Conservation (phyloP, 2,797 vertebrate genomes). For the Myoxocephalus aenaeus region DNA sequence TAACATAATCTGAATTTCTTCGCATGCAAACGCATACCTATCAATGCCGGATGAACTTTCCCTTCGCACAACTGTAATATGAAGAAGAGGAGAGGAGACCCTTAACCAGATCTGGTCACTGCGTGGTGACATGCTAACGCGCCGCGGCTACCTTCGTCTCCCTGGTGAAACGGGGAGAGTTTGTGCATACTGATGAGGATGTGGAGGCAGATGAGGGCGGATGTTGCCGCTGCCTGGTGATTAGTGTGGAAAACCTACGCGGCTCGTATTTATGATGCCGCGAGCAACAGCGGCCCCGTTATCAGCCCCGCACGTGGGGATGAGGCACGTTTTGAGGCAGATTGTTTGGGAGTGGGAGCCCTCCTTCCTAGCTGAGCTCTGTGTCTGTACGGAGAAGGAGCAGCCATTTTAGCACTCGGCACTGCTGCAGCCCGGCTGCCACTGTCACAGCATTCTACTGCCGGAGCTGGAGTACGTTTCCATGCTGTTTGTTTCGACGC, state of each 20-base stretch:
- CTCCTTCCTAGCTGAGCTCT: constrained; percentile 59
- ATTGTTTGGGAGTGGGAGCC: constrained; percentile 52
- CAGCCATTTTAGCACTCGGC: constrained; percentile 74
- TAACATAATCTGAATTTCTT: background rate
- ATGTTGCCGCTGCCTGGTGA: background rate
- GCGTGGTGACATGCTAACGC: background rate
- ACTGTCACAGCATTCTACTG: constrained; percentile 61
- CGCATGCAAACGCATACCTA: background rate
- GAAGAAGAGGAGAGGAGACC: constrained; percentile 4
- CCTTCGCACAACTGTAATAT: background rate
- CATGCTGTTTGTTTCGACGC: constrained; percentile 44
- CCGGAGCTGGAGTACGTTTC: constrained; percentile 37
- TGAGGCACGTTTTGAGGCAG: constrained; percentile 45
- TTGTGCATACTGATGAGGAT: background rate
- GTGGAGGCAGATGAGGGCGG: constrained; percentile 2
- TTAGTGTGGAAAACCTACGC: background rate
- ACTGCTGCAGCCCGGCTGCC: constrained; percentile 67
- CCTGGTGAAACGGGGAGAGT: background rate
- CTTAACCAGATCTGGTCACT: background rate
- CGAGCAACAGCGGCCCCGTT: background rate
- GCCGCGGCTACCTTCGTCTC: background rate
- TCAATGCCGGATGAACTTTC: background rate
- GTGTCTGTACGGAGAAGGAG: constrained; percentile 65
- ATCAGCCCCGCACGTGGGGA: constrained; percentile 27
- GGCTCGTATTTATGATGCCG: background rate